Conservation (phyloP, 2,113 vertebrate genomes). For the Scytalopus superciliaris region DNA sequence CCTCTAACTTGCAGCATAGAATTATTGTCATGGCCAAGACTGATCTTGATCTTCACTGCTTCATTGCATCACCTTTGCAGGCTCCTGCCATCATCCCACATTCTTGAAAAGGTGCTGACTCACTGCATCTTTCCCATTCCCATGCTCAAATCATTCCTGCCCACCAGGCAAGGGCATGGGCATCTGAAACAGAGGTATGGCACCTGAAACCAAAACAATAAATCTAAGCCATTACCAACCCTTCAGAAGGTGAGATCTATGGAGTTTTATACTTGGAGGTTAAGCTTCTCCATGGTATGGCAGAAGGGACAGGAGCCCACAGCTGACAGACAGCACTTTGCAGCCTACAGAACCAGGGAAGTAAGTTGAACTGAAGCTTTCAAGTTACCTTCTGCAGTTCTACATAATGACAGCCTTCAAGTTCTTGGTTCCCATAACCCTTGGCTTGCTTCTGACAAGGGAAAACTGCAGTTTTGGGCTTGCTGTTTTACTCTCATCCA, state of each 20-base stretch:
- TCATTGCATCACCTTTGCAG: accelerated
- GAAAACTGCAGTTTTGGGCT: background rate
- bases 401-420: background rate
- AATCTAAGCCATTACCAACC: background rate
- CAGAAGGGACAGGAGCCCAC: background rate
- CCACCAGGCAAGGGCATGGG: background rate
- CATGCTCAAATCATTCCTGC: background rate
- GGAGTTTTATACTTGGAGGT: background rate
- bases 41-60: accelerated
- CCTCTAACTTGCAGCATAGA: background rate
- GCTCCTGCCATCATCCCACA: accelerated
- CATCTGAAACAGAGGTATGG: background rate
- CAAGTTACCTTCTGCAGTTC: background rate
- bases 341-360: background rate
- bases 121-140: accelerated
- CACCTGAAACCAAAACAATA: background rate
- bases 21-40: background rate
- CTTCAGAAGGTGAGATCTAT: background rate
- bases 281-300: background rate
- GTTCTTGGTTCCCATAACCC: background rate
- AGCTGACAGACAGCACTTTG: background rate
- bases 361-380: background rate
- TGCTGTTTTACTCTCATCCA: background rate
- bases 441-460: background rate
- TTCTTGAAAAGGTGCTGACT: background rate